A percentile compares a stretch with the other conserved stretches of the same genome.
Conservation (phyloP, 35 echinoderm and acorn worm genomes). For the Strongylocentrotus purpuratus region DNA sequence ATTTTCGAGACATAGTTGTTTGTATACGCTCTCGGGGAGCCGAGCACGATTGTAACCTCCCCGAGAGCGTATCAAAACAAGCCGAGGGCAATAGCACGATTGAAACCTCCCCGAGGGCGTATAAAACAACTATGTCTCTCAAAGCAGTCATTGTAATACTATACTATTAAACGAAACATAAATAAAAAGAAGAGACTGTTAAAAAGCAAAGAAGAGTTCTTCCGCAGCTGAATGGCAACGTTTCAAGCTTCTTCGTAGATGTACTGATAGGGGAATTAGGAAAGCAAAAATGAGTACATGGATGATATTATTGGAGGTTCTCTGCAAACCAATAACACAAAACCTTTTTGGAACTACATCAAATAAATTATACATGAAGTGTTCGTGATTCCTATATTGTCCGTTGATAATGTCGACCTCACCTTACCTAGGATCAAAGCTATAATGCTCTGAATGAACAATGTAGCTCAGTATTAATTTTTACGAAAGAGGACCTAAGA, state of each 20-base stretch:
- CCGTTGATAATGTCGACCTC: too few relatives aligned
- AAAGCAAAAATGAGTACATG: constrained; percentile 39
- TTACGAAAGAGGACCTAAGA: too few relatives aligned
- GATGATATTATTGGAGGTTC: constrained; percentile 43
- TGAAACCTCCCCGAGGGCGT: too few relatives aligned
- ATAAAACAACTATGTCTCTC: too few relatives aligned
- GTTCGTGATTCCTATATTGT: constrained; percentile 45
- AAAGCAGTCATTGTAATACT: too few relatives aligned
- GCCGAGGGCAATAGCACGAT: too few relatives aligned
- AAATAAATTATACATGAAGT: constrained; percentile 36
- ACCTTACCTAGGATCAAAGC: constrained; percentile 37
- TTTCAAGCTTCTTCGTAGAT: constrained; percentile 40
- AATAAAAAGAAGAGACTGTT: constrained; percentile 56
- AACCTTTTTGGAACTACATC: too few relatives aligned
- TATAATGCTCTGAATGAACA: constrained; percentile 32
- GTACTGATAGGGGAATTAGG: constrained; percentile 32
- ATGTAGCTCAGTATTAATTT: too few relatives aligned
- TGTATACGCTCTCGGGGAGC: too few relatives aligned
- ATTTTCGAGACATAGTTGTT: too few relatives aligned
- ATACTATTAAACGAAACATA: constrained; percentile 49
- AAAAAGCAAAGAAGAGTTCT: constrained; percentile 50
- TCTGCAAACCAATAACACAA: constrained; percentile 44
- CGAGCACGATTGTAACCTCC: too few relatives aligned
- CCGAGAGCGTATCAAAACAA: too few relatives aligned
- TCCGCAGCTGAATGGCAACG: background rate